Percentiles rank a stretch among this genome's conserved stretches.
Evolutionary conservation across 2,113 vertebrate genomes (phyloP).

Genomic region (Raphicerus campestris): DNA sequence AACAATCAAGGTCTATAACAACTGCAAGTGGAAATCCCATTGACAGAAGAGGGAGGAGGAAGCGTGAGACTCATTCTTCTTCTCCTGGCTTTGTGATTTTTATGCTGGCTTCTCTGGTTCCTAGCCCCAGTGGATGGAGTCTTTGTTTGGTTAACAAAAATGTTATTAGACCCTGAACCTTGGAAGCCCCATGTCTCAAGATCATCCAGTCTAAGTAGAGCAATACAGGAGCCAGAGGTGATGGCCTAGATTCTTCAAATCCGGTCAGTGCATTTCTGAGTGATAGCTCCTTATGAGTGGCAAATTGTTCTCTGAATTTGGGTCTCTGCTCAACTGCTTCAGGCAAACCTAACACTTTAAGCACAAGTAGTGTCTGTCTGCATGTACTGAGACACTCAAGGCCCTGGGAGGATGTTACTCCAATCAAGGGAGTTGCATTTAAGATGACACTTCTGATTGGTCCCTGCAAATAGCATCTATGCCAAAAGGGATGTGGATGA

Average conservation of each 20-base stretch:
- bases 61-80: not conserved
- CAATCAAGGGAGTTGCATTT: not conserved
- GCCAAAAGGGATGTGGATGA: not conserved
- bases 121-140: not conserved
- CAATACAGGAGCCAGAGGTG: not conserved
- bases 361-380: not conserved
- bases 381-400: not conserved
- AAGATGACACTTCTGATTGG: not conserved
- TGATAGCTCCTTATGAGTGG: not conserved
- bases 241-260: not conserved
- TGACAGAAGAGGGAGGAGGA: not conserved
- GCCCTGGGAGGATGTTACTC: not conserved
- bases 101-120: not conserved
- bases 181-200: not conserved
- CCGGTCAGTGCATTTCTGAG: slow-evolving; percentile 1
- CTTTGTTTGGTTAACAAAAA: not conserved
- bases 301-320: slow-evolving; percentile 37
- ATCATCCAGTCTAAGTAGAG: not conserved
- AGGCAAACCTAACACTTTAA: not conserved
- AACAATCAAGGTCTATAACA: not conserved
- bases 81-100: not conserved
- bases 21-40: not conserved
- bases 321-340: slow-evolving; percentile 17
- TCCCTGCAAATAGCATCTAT: not conserved
- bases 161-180: not conserved